phyloP scores from a whole-genome alignment of 1,140 invertebrate genomes.

The Pararge aegeria region DNA sequence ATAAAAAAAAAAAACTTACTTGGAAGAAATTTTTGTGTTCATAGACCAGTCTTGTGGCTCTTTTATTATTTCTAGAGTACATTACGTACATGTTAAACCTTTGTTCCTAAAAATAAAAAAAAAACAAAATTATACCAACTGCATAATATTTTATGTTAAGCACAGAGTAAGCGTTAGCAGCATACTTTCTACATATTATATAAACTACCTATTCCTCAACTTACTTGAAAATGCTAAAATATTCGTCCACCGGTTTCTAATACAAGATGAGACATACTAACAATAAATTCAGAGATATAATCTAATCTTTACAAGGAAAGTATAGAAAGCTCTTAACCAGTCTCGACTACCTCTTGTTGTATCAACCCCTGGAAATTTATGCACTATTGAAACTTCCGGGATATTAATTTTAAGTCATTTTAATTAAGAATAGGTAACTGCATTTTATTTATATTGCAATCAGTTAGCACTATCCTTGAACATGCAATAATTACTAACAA shows the following conservation, averaged over 20 bases:
- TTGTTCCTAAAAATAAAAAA: constrained; percentile 56
- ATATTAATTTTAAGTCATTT: no score
- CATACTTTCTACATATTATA: neutral
- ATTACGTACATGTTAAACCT: constrained; percentile 77
- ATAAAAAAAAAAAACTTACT: no score
- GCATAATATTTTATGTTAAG: neutral
- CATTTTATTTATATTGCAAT: no score
- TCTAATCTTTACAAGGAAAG: no score
- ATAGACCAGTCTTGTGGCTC: constrained; percentile 70
- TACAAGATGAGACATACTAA: neutral
- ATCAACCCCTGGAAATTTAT: no score
- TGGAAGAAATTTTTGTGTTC: constrained; percentile 73
- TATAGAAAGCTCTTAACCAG: neutral
- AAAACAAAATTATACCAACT: neutral
- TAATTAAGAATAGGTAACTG: no score
- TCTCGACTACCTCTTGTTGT: constrained; percentile 12
- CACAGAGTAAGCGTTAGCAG: neutral
- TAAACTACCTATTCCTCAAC: neutral
- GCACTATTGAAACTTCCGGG: no score
- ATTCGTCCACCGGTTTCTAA: constrained; percentile 9
- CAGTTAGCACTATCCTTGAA: no score
- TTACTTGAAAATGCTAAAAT: no score
- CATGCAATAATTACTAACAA: no score
- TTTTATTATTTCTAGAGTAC: constrained; percentile 78
- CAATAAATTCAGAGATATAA: no score